Base-by-base conservation (phyloP, 2,888 invertebrate genomes). In the Eremobia ochroleuca region DNA sequence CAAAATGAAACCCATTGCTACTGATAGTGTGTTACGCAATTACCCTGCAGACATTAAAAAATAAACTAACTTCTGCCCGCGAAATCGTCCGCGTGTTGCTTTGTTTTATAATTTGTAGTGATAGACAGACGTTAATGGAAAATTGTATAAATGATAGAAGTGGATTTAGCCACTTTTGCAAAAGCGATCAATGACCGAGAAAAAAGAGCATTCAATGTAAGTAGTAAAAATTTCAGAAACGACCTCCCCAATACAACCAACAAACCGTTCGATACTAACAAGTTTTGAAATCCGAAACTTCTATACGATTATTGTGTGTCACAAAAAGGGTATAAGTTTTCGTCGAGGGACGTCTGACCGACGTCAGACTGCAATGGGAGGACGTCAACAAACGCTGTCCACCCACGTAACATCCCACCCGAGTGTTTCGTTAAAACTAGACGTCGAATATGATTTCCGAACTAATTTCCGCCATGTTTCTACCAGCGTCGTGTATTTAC, bases 391-490 rank as follows among this genome's bases (percentile, higher is more conserved):
- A 81, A 81, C 83, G 62, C 67, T 80, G 83, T 85, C 82, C 65
- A 64, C 88, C 85, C 80, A 87, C 82, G 58, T 71, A 61, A 52
- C 52, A 70, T 49, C 78, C 73, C 62, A 77, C 72, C 85, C 70
- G 81, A 82, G 83, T 85, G 83, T 81, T 82, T 79, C 76, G 72
- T 73, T 80, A 72, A 76, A 86, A 78, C 78, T 80, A 78, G 66
- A 79, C 74, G 87, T 88, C 85, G 87, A 91, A 88, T 90, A 89
- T 91, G 87, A 94, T 93, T 93, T 94, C 94, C 93, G 92, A 91
- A 92, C 89, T 91, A 93, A 95, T 94, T 93, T 94, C 95, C 94
- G 92, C 61, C 79, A 80, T 69, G 70, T 81, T 85, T 85, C 76
- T 72, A 82, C 81, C 78, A 76, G 80, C 81, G 67, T 79, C 79